Conservation (phyloP, 2,888 invertebrate genomes). For the Sicus ferrugineus region DNA sequence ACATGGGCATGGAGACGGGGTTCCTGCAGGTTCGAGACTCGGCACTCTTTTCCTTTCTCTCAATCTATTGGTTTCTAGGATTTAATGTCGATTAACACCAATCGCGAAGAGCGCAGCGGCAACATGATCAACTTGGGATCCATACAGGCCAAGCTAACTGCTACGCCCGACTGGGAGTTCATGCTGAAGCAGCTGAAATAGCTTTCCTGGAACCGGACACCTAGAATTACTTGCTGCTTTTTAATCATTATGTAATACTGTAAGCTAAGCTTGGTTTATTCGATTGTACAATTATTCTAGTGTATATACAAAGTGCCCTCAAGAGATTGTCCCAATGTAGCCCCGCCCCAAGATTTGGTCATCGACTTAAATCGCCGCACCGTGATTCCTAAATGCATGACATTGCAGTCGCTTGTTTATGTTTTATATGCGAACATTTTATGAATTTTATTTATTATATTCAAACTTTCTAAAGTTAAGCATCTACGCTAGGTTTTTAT, state of each 20-base stretch:
- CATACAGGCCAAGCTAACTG: constrained; percentile 68
- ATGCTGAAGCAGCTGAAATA: constrained; percentile 52
- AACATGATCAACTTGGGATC: constrained; percentile 68
- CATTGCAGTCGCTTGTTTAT: neutral
- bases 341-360: neutral
- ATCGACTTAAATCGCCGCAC: too few species aligned
- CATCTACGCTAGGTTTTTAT: constrained; percentile 14
- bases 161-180: constrained; percentile 69
- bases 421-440: constrained; percentile 7
- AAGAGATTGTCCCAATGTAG: neutral
- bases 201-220: constrained; percentile 22
- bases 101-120: constrained; percentile 68
- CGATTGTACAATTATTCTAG: constrained; percentile 15
- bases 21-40: constrained; percentile 64
- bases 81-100: constrained; percentile 67
- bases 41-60: neutral
- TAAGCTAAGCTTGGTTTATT: constrained; percentile 18
- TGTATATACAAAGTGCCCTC: constrained; percentile 11
- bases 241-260: neutral
- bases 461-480: constrained; percentile 15
- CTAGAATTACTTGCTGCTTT: constrained; percentile 9
- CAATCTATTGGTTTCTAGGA: constrained; percentile 56
- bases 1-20: constrained; percentile 68
- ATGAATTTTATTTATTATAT: constrained; percentile 29
- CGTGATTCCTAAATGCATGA: neutral